Percentiles rank a stretch among this genome's conserved stretches.
These are phyloP conservation scores for Drosophila histrio DNA, from an alignment of 2,888 invertebrate genomes.

Conservation along the genomic window DNA sequence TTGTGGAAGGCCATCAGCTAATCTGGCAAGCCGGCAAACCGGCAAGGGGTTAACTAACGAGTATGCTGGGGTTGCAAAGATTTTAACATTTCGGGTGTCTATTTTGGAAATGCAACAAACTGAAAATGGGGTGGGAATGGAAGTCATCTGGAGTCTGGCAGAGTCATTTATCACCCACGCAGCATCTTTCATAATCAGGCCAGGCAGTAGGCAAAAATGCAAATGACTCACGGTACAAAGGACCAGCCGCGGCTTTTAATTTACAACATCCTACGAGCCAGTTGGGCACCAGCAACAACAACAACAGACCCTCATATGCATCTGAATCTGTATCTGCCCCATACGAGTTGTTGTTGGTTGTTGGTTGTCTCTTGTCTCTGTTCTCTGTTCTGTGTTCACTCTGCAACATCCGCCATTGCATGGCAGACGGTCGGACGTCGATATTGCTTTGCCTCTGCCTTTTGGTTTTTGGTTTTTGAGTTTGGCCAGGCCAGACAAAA, in stretches of 20 bases:
- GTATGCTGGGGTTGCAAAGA: constrained; percentile 64
- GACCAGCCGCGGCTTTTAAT: constrained; percentile 81
- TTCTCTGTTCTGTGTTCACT: constrained; percentile 8
- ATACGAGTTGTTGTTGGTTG: constrained; percentile 10
- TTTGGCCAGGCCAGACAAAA: constrained; percentile 81
- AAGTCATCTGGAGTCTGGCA: constrained; percentile 60
- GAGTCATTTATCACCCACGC: constrained; percentile 83
- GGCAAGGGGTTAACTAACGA: constrained; percentile 82
- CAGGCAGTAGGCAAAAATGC: constrained; percentile 77
- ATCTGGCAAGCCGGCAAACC: constrained; percentile 64
- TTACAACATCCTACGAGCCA: constrained; percentile 78
- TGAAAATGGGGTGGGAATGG: constrained; percentile 3
- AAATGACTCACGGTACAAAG: constrained; percentile 81
- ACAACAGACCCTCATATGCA: constrained; percentile 29
- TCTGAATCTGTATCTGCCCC: constrained; percentile 36
- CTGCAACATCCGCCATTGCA: constrained; percentile 37
- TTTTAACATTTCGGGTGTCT: constrained; percentile 31
- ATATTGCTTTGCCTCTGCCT: constrained; percentile 28
- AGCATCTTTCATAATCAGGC: constrained; percentile 84
- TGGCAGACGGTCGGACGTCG: constrained; percentile 33
- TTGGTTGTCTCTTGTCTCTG: not conserved
- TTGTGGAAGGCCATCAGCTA: constrained; percentile 66
- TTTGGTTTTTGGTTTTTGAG: constrained; percentile 5
- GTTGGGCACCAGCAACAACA: constrained; percentile 47
- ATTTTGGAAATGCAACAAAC: constrained; percentile 71